phyloP scores from a whole-genome alignment of 2,888 invertebrate genomes.

The Habrosyne pyritoides region DNA sequence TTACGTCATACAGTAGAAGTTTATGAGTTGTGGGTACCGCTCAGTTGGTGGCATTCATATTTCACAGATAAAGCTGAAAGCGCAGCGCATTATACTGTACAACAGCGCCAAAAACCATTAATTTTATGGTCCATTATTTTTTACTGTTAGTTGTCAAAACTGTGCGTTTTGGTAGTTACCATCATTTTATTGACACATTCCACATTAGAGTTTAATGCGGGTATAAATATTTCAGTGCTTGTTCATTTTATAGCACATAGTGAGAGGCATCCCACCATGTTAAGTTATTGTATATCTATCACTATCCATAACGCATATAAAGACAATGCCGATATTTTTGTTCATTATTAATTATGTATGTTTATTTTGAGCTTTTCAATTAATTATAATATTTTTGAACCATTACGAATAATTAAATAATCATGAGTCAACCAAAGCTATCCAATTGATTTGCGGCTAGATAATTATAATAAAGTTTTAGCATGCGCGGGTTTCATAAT shows the following conservation, averaged over 20 bases:
- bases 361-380: too few relatives aligned
- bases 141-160: constrained; percentile 1
- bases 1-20: background rate
- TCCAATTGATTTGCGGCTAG: too few relatives aligned
- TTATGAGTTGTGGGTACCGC: too few relatives aligned
- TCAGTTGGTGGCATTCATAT: background rate
- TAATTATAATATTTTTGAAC: too few relatives aligned
- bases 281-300: too few relatives aligned
- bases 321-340: too few relatives aligned
- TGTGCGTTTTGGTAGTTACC: background rate
- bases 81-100: background rate
- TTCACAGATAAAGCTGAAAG: background rate
- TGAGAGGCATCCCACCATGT: background rate
- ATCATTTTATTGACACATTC: background rate
- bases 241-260: background rate
- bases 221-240: background rate
- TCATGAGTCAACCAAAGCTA: too few relatives aligned
- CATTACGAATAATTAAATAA: too few relatives aligned
- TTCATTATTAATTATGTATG: too few relatives aligned
- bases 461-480: too few relatives aligned
- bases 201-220: background rate
- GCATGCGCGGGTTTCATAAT: too few relatives aligned
- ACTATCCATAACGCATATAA: too few relatives aligned
- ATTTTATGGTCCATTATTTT: background rate
- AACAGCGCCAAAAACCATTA: background rate